phyloP scores from a whole-genome alignment of 2,797 vertebrate species.

The Crypturellus tataupa region DNA sequence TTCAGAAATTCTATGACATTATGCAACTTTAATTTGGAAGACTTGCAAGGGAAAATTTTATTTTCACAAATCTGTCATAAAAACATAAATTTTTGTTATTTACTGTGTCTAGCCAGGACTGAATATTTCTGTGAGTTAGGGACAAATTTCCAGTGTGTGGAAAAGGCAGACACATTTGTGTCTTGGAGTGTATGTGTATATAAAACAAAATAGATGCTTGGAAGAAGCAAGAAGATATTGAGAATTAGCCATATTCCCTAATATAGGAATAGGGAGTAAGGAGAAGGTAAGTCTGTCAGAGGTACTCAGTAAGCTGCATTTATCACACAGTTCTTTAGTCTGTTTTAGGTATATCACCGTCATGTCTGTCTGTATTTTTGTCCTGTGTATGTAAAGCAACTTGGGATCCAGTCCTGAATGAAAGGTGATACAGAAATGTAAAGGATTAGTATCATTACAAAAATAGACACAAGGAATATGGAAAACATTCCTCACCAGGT shows the following conservation, averaged over 20 bases:
- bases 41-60: accelerated
- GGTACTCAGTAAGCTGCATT: background rate
- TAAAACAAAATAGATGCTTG: background rate
- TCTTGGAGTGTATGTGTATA: accelerated
- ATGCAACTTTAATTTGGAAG: background rate
- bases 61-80: background rate
- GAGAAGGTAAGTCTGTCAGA: slow-evolving; percentile 16
- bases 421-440: slow-evolving; percentile 76
- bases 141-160: background rate
- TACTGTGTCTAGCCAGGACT: background rate
- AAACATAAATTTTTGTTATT: background rate
- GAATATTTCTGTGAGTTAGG: background rate
- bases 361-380: slow-evolving; percentile 56
- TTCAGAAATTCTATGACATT: background rate
- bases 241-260: background rate
- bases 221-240: background rate
- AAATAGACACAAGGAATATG: slow-evolving; percentile 74
- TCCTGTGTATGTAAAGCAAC: slow-evolving; percentile 31
- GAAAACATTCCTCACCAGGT: slow-evolving; percentile 72
- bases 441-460: slow-evolving; percentile 73
- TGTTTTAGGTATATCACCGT: background rate
- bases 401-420: slow-evolving; percentile 50
- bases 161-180: background rate
- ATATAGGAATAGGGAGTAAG: background rate
- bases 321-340: background rate